Conservation (phyloP, 2,888 invertebrate species). For the Catocala nupta region DNA sequence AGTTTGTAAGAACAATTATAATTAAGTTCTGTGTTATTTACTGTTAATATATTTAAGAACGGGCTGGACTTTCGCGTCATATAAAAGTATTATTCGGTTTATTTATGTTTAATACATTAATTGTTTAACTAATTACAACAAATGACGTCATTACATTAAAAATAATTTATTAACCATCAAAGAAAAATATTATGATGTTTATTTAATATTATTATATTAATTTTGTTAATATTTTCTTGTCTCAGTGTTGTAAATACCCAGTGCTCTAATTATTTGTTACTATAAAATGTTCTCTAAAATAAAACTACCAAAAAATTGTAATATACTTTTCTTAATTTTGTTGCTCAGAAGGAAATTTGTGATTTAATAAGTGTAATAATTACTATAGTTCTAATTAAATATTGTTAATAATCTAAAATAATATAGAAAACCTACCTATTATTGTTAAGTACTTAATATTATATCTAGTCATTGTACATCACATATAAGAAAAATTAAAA, state of each 20-base stretch:
- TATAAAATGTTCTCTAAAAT: too few relatives aligned
- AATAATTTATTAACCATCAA: too few relatives aligned
- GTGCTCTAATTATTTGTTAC: too few relatives aligned
- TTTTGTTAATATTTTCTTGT: too few relatives aligned
- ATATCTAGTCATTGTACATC: conserved; percentile 67
- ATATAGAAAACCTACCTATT: conserved; percentile 34
- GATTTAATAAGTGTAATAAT: conserved; percentile 27
- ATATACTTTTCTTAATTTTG: background rate
- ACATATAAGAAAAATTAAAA: conserved; percentile 26
- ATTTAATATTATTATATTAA: too few relatives aligned
- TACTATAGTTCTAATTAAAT: background rate
- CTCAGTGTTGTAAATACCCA: too few relatives aligned
- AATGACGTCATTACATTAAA: background rate
- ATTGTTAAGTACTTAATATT: conserved; percentile 42
- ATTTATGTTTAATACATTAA: background rate
- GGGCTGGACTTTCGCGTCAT: background rate
- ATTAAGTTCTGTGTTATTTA: too few relatives aligned
- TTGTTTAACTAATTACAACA: background rate
- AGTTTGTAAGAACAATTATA: too few relatives aligned
- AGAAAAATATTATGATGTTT: too few relatives aligned
- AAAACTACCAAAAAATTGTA: background rate
- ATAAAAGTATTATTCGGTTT: conserved; percentile 4
- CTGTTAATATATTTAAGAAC: background rate
- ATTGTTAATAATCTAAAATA: background rate
- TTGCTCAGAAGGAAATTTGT: conserved; percentile 43